Base-by-base conservation (phyloP, 2,888 invertebrate genomes). In the Ophion ventricosus region DNA sequence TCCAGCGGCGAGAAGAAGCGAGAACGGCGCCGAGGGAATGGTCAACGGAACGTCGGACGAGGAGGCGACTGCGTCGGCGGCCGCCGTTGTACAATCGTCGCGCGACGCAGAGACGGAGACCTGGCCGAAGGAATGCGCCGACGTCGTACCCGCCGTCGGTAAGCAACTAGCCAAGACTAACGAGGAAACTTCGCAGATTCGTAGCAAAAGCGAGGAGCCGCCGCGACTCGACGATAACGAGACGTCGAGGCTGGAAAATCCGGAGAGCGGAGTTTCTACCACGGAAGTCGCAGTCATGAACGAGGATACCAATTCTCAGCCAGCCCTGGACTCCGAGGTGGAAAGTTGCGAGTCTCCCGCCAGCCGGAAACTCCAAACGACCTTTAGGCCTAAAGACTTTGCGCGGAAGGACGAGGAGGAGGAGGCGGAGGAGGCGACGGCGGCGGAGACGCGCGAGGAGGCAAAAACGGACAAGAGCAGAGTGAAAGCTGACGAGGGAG, bases 261-360 rank as follows among this genome's bases (percentile, higher is more conserved):
- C 63, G 7, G 63, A 63, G 23, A 5, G 74, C 79, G 35, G 3
- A 40, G 90, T 92, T 14, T 89, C 93, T 0, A 14, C 49, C 1
- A 14, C 49, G 4, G 49, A 49, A 49, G 93, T 92, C 72, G 91
- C 90, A 2, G 92, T 92, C 57, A 93, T 93, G 88, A 93, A 93
- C 64, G 93, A 93, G 66, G 93, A 93, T 25, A 92, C 93, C 0
- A 93, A 91, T 76, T 93, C 93, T 0, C 93, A 93, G 69, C 92
- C 93, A 11, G 93, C 92, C 82, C 84, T 93, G 69, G 93, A 93
- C 7, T 80, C 91, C 11, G 93, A 93, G 43, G 89, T 87, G 14
- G 92, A 92, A 14, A 91, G 91, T 3, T 86, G 81, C 3, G 91
- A 92, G 17, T 14, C 85, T 3, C 74, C 73, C 5, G 89, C 89